phyloP scores from a whole-genome alignment of 2,113 vertebrate species.

The Prinia subflava region DNA sequence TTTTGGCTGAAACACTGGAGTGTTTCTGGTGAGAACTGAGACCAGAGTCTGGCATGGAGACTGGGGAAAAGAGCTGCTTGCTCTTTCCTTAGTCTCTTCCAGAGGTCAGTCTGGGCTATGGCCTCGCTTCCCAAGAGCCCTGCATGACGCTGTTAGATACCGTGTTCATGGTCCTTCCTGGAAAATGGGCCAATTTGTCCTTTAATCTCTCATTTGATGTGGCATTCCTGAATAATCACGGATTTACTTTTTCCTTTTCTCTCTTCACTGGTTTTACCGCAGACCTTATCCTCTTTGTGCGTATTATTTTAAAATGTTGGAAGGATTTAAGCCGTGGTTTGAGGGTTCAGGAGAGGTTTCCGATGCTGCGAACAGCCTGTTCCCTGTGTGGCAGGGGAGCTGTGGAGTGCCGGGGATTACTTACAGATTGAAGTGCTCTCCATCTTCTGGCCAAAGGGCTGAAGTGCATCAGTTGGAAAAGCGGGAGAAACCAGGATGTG shows the following conservation, averaged over 20 bases:
- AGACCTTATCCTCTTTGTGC: neutral
- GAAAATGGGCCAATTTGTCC: neutral
- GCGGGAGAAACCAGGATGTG: neutral
- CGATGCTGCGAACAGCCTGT: neutral
- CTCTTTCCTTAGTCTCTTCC: neutral
- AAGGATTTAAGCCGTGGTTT: neutral
- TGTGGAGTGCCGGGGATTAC: neutral
- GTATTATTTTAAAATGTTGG: neutral
- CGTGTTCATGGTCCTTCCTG: neutral
- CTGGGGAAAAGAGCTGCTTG: neutral
- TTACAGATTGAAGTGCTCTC: neutral
- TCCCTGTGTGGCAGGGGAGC: neutral
- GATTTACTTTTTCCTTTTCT: neutral
- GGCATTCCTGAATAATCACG: neutral
- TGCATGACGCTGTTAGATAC: neutral
- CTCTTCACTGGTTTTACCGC: neutral
- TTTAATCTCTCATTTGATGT: constrained; percentile 5
- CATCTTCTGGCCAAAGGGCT: constrained; percentile 39
- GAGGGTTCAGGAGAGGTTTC: constrained; percentile 4
- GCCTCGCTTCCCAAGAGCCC: neutral
- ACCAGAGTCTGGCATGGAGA: neutral
- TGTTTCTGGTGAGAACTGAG: neutral
- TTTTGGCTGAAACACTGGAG: neutral
- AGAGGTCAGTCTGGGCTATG: neutral
- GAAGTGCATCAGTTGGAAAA: neutral